Conservation (phyloP, 2,113 vertebrate genomes). For the Heterotilapia buettikoferi region DNA sequence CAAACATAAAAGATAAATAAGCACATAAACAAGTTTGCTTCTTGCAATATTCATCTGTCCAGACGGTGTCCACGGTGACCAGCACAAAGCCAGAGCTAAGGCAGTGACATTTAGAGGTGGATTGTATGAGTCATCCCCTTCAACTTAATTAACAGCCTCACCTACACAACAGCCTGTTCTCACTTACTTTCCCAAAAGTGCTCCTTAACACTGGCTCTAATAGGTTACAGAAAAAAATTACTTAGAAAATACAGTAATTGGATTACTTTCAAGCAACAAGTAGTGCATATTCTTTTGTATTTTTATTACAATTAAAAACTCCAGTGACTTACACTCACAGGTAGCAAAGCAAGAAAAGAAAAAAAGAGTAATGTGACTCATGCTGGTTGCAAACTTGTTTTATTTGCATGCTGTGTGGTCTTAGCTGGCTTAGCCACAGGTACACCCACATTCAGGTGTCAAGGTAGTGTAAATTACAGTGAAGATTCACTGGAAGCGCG, state of each 20-base stretch:
- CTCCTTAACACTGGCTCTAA: not conserved
- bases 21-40: not conserved
- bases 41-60: not conserved
- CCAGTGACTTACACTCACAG: not conserved
- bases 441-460: not conserved
- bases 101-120: conserved; percentile 30
- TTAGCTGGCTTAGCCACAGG: not conserved
- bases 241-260: not conserved
- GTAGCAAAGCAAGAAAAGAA: not conserved
- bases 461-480: not conserved
- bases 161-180: not conserved
- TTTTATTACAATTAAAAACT: not conserved
- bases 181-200: not conserved
- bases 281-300: not conserved
- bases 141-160: conserved; percentile 26
- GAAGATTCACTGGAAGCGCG: not conserved
- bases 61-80: conserved; percentile 1
- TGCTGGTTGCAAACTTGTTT: not conserved
- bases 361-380: not conserved
- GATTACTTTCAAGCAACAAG: not conserved
- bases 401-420: not conserved
- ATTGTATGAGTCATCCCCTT: conserved; percentile 34
- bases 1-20: conserved; percentile 5
- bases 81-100: not conserved
- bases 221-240: not conserved